A percentile compares a stretch with the other conserved stretches of the same genome.
Evolutionary conservation across 2,113 vertebrate species (phyloP).

Genomic region (Octodon degus): DNA sequence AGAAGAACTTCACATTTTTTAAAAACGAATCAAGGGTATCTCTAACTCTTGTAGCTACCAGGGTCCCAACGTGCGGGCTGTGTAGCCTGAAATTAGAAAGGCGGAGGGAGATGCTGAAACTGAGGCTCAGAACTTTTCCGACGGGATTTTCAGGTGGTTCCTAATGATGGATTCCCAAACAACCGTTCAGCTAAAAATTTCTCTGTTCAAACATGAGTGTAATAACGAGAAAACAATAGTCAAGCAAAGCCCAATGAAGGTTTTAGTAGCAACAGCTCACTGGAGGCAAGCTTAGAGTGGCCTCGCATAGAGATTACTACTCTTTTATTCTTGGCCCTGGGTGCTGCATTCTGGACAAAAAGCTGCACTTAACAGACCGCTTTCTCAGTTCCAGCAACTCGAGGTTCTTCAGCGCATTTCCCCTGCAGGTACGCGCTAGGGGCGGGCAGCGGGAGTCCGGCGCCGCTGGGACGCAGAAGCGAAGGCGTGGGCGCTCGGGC

Average conservation of each 20-base stretch:
- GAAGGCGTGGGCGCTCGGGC: background rate
- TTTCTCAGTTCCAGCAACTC: constrained; percentile 2
- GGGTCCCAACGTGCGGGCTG: background rate
- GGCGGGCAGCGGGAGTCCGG: background rate
- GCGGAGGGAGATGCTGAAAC: background rate
- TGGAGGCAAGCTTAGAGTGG: background rate
- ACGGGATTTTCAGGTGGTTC: constrained; percentile 9
- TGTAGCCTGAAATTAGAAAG: background rate
- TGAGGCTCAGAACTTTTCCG: constrained; percentile 8
- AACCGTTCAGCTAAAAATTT: constrained; percentile 7
- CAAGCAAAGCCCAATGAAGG: background rate
- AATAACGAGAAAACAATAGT: constrained; percentile 17
- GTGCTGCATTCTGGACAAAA: constrained; percentile 3
- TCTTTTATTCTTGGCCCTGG: background rate
- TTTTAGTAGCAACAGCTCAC: background rate
- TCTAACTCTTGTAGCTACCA: constrained; percentile 3
- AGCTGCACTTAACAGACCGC: background rate
- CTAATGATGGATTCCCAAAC: background rate
- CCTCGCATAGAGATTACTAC: background rate
- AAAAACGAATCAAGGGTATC: background rate
- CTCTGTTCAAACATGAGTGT: background rate
- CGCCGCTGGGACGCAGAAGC: background rate
- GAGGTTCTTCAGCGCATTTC: background rate
- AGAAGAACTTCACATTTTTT: constrained; percentile 34
- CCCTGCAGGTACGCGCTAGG: background rate